Conservation (phyloP, 2,888 invertebrate genomes). For the Dryomyza anilis region DNA sequence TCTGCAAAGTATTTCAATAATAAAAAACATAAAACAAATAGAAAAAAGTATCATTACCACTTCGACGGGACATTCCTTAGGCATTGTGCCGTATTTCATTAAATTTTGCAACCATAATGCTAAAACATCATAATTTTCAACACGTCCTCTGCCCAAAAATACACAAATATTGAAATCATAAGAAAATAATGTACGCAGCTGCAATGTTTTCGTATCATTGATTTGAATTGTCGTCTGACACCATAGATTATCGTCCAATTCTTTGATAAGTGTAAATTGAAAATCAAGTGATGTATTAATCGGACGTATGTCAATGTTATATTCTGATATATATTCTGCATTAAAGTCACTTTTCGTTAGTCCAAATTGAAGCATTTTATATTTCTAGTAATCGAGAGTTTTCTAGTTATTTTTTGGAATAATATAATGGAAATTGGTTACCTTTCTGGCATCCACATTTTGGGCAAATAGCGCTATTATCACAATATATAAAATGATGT, state of each 20-base stretch:
- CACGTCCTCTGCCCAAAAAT: constrained; percentile 29
- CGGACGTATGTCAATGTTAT: background rate
- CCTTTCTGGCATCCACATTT: too few species aligned
- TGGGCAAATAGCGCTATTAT: too few species aligned
- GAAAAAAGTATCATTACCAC: constrained; percentile 24
- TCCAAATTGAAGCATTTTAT: too few species aligned
- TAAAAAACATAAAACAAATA: background rate
- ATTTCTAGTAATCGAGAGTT: too few species aligned
- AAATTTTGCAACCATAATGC: constrained; percentile 38
- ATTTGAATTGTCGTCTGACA: too few species aligned
- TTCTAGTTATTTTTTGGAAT: too few species aligned
- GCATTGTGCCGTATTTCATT: constrained; percentile 39
- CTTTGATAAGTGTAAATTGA: too few species aligned
- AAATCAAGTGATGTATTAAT: background rate
- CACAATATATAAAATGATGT: too few species aligned
- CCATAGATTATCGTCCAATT: too few species aligned
- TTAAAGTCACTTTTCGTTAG: background rate
- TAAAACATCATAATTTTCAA: background rate
- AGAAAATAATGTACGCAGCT: constrained; percentile 41
- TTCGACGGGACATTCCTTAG: constrained; percentile 38
- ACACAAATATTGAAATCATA: constrained; percentile 43
- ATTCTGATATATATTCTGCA: background rate
- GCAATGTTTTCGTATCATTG: too few species aligned
- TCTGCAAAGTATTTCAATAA: background rate
- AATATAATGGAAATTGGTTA: too few species aligned